A percentile compares a stretch with the other conserved stretches of the same genome.
These are phyloP conservation scores for Pogonocherus hispidulus DNA, from an alignment of 2,888 invertebrate species.

Conservation along the genomic window DNA sequence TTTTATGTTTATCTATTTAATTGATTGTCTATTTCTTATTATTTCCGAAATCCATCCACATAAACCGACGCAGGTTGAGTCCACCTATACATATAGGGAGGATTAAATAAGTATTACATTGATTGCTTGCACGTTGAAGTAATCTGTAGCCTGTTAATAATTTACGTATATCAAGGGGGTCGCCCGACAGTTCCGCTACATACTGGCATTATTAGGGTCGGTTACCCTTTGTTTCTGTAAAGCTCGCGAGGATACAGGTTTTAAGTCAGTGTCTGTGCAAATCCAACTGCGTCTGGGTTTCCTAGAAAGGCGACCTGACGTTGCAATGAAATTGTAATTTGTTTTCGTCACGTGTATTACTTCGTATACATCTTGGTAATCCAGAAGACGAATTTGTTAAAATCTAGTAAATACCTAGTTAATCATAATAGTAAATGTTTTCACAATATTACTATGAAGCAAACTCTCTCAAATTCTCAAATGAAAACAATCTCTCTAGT, in stretches of 20 bases:
- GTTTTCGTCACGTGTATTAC: background rate
- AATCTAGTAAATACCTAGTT: too few species aligned
- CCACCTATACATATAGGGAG: constrained; percentile 29
- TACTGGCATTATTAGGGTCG: constrained; percentile 35
- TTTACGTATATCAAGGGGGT: constrained; percentile 55
- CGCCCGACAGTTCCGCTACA: constrained; percentile 26
- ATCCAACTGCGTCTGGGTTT: constrained; percentile 20
- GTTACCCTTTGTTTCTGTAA: constrained; percentile 41
- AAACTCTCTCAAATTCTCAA: too few species aligned
- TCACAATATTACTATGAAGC: too few species aligned
- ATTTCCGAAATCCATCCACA: too few species aligned
- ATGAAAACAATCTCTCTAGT: too few species aligned
- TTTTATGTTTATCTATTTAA: too few species aligned
- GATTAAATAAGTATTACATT: constrained; percentile 51
- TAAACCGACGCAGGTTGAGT: too few species aligned
- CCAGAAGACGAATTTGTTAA: too few species aligned
- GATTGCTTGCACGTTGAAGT: constrained; percentile 57
- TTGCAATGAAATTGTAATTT: constrained; percentile 34
- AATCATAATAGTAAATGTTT: too few species aligned
- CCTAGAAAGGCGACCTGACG: constrained; percentile 16
- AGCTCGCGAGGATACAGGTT: constrained; percentile 32
- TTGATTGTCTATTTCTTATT: too few species aligned
- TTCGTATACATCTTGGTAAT: too few species aligned
- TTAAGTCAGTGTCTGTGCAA: constrained; percentile 27
- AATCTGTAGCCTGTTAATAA: constrained; percentile 62